Percentiles rank a stretch among this genome's conserved stretches.
phyloP scores from a whole-genome alignment of 2,797 vertebrate genomes.

The Thunnus albacares region DNA sequence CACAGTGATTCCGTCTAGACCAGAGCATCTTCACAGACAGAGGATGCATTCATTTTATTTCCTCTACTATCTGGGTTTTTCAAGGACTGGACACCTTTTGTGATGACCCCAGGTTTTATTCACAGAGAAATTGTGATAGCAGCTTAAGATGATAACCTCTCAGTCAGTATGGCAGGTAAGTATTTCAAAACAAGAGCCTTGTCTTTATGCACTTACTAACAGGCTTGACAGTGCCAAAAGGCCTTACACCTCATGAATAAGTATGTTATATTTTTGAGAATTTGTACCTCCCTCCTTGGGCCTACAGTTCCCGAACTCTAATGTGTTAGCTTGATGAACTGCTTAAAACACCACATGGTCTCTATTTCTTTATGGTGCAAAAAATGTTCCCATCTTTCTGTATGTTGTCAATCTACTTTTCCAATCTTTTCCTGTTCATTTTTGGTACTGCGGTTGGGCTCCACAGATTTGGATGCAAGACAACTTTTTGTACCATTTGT shows the following conservation, averaged over 20 bases:
- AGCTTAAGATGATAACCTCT: slow-evolving; percentile 31
- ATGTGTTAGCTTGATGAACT: background rate
- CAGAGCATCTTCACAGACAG: background rate
- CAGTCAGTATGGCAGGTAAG: slow-evolving; percentile 20
- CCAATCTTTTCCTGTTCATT: no score
- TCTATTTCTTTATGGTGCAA: no score
- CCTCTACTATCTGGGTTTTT: slow-evolving; percentile 24
- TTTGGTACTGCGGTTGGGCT: no score
- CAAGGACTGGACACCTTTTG: slow-evolving; percentile 6
- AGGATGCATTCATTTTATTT: slow-evolving; percentile 24
- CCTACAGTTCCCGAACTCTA: background rate
- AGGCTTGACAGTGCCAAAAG: slow-evolving; percentile 16
- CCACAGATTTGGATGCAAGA: no score
- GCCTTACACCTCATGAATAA: slow-evolving; percentile 6
- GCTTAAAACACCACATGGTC: background rate
- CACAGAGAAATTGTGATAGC: slow-evolving; percentile 37
- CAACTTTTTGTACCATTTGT: no score
- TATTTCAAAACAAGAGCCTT: slow-evolving; percentile 34
- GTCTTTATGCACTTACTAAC: slow-evolving; percentile 30
- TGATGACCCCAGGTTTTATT: slow-evolving; percentile 30
- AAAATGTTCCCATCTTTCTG: no score
- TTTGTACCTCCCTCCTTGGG: background rate
- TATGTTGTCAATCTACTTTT: no score
- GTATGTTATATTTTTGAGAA: background rate
- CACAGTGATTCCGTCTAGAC: no score